These are phyloP conservation scores for Phanerotoma sp. DNA, from an alignment of 2,888 invertebrate genomes.

Conservation along the genomic window DNA sequence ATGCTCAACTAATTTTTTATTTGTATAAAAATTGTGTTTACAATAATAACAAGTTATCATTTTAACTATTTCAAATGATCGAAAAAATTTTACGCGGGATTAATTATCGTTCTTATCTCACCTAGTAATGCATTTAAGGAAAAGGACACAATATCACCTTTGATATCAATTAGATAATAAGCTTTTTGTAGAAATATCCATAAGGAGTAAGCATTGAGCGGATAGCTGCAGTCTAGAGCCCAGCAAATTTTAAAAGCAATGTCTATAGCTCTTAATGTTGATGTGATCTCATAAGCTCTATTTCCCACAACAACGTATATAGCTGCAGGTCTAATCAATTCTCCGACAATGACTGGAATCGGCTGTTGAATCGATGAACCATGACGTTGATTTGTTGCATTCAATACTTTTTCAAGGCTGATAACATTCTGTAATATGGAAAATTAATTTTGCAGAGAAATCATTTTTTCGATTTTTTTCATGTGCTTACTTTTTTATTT, in stretches of 20 bases:
- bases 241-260: conserved; percentile 18
- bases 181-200: conserved; percentile 23
- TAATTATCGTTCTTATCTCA: conserved; percentile 11
- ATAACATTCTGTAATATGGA: no score
- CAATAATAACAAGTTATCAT: conserved; percentile 20
- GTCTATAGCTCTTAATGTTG: conserved; percentile 17
- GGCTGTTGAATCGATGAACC: not conserved
- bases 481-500: no score
- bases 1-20: conserved; percentile 5
- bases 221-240: conserved; percentile 12
- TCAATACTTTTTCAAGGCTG: not conserved
- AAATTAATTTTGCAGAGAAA: no score
- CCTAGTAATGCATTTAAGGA: conserved; percentile 10
- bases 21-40: not conserved
- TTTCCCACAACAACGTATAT: conserved; percentile 1
- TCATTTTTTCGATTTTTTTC: no score
- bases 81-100: not conserved
- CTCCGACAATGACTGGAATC: conserved; percentile 15
- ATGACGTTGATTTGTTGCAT: not conserved
- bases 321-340: not conserved
- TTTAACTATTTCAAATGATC: not conserved
- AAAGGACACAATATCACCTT: not conserved
- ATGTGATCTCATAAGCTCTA: not conserved
- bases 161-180: conserved; percentile 7
- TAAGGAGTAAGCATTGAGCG: conserved; percentile 7